phyloP scores from a whole-genome alignment of 2,797 vertebrate genomes.

The Loris lydekkerianus region DNA sequence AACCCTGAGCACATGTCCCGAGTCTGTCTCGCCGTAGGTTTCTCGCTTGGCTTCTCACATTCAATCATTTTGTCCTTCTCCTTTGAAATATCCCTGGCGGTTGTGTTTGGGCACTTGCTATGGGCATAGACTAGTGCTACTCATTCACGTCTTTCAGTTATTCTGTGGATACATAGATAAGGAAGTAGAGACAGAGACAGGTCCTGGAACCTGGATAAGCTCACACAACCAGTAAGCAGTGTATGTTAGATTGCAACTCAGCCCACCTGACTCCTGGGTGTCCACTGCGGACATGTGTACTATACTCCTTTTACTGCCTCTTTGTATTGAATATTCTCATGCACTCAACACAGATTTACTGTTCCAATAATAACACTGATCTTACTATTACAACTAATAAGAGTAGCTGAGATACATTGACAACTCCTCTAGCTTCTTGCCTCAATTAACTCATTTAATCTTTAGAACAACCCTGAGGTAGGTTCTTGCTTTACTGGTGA shows the following conservation, averaged over 20 bases:
- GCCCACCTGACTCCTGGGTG: too few species aligned
- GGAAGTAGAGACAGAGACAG: neutral
- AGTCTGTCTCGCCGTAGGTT: neutral
- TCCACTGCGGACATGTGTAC: rapidly evolving
- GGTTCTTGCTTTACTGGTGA: neutral
- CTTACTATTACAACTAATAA: neutral
- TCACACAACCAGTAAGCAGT: neutral
- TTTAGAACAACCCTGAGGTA: neutral
- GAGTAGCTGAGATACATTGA: neutral
- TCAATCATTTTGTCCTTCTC: neutral
- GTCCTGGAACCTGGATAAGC: neutral
- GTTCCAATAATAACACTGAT: neutral
- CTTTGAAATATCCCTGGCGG: neutral
- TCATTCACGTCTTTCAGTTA: neutral
- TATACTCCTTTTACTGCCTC: neutral
- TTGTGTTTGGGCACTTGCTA: neutral
- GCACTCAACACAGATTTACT: neutral
- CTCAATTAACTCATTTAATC: neutral
- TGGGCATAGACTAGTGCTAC: too few species aligned
- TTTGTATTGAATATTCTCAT: neutral
- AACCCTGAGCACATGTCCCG: neutral
- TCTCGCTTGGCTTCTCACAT: neutral
- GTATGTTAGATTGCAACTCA: neutral
- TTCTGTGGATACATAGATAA: neutral
- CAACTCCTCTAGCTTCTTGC: neutral